These are phyloP conservation scores for Clupea harengus DNA, from an alignment of 2,113 vertebrate genomes.

Conservation along the genomic window DNA sequence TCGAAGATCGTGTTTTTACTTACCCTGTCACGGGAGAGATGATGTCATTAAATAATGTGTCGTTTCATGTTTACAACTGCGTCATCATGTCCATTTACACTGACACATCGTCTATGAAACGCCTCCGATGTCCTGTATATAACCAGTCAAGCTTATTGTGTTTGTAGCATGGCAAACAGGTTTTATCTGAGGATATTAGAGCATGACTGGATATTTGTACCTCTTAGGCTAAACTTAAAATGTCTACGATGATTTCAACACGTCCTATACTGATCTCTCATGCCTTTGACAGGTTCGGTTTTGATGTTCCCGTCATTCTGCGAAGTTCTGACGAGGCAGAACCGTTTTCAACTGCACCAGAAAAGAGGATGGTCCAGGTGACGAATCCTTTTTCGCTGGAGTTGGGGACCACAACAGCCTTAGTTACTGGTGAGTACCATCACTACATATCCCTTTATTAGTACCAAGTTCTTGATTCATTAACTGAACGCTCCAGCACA, in stretches of 20 bases:
- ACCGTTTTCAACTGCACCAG: slow-evolving; percentile 71
- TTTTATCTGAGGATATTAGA: no score
- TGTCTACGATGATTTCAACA: not conserved
- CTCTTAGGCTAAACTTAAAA: not conserved
- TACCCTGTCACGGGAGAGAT: not conserved
- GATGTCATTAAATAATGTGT: not conserved
- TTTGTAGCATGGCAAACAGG: not conserved
- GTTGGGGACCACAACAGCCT: slow-evolving; percentile 68
- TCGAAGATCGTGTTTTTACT: not conserved
- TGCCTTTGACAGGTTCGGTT: slow-evolving; percentile 80
- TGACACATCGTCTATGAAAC: no score
- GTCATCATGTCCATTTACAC: not conserved
- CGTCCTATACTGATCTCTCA: not conserved
- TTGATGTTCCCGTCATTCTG: slow-evolving; percentile 89
- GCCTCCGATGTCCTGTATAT: not conserved
- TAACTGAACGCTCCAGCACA: no score
- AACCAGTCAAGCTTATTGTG: not conserved
- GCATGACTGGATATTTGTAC: not conserved
- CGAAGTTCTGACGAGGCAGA: slow-evolving; percentile 86
- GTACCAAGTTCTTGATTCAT: not conserved
- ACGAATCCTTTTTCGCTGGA: slow-evolving; percentile 90
- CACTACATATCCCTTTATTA: not conserved
- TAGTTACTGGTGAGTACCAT: slow-evolving; percentile 76
- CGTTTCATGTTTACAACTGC: not conserved
- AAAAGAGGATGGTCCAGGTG: slow-evolving; percentile 90